Evolutionary conservation across 2,797 vertebrate genomes (phyloP), one percentile per base, ranked within the genome.

Genomic region (Anomalospiza imberbis): DNA sequence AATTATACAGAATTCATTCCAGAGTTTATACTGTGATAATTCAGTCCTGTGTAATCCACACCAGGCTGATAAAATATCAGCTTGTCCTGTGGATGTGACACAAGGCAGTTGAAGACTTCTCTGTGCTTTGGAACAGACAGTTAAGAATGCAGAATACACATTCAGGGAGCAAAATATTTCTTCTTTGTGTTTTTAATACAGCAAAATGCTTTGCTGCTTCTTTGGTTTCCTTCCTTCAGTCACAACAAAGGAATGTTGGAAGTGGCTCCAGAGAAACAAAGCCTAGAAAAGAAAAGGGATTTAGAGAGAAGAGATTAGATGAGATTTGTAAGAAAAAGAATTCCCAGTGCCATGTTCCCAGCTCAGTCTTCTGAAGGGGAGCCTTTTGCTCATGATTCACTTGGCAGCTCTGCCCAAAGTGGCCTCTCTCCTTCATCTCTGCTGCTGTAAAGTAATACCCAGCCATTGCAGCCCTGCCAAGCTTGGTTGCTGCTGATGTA

Each of bases 231-330:
- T 79, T 83, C 72, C 76, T 85, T 84, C 80, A 87, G 60, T 55
- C 67, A 68, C 71, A 86, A 88, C 73, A 96, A 95, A 95, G 42
- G 67, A 73, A 66, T 76, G 48, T 82, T 93, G 74, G 71, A 82
- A 95, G 79, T 82, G 73, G 63, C 51, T 78, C 60, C 63, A 88
- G 67, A 92, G 85, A 94, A 96, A 94, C 89, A 95, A 90, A 93
- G 38, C 66, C 53, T 54, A 53, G 71, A 88, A 82, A 53, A 90
- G 85, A 86, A 86, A 92, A 74, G 55, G 63, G 73, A 53, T 94
- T 92, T 90, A 82, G 58, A 70, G 42, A 75, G 76, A 78, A 82
- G 48, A 95, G 80, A 88, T 96, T 89, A 93, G 83, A 86, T 88
- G 51, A 85, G 78, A 91, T 50, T 81, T 79, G 54, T 89, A 84